Percentiles rank a stretch among this genome's conserved stretches.
phyloP scores from a whole-genome alignment of 2,113 vertebrate genomes.

The Oncorhynchus mykiss region DNA sequence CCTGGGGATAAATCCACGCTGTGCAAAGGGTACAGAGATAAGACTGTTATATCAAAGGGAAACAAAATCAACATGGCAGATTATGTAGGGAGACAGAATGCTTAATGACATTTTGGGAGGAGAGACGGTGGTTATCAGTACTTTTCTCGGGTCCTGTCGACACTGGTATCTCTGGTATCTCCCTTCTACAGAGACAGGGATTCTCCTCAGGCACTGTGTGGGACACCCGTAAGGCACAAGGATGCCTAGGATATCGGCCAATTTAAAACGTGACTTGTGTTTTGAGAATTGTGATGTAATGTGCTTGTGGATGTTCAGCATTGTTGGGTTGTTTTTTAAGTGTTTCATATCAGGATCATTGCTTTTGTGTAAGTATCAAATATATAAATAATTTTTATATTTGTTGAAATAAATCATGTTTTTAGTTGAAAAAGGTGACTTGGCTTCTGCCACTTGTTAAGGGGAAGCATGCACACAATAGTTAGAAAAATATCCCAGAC shows the following conservation, averaged over 20 bases:
- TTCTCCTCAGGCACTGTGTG: neutral
- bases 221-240: neutral
- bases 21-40: conserved; percentile 54
- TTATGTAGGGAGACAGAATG: conserved; percentile 44
- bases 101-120: conserved; percentile 53
- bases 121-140: conserved; percentile 45
- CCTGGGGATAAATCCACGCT: conserved; percentile 35
- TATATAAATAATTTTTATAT: neutral
- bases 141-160: conserved; percentile 23
- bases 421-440: neutral
- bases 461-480: conserved; percentile 9
- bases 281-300: too few species aligned
- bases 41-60: conserved; percentile 57
- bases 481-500: conserved; percentile 38
- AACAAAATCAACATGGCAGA: conserved; percentile 57
- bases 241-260: neutral
- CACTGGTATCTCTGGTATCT: neutral
- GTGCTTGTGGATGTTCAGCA: neutral
- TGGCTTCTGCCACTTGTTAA: neutral
- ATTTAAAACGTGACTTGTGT: too few species aligned
- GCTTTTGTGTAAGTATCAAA: too few species aligned
- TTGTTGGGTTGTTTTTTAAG: neutral
- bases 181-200: neutral
- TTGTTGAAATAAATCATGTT: neutral
- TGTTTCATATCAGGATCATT: neutral